phyloP scores from a whole-genome alignment of 30 jellyfish, hydroid and myxozoan species.

The Aurelia sp. region DNA sequence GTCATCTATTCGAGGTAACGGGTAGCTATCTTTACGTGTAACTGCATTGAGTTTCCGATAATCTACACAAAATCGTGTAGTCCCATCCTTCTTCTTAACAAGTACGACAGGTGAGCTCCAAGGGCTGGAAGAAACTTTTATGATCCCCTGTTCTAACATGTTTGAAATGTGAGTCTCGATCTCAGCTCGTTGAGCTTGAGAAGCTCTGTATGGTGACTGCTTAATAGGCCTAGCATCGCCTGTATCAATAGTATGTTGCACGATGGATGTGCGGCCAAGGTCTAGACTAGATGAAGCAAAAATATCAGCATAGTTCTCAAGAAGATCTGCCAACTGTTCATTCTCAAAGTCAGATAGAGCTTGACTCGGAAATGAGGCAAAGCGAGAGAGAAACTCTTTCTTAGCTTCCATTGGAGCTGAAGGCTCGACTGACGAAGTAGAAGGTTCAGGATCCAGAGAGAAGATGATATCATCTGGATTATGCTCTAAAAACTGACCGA shows the following conservation, averaged over 20 bases:
- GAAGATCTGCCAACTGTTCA: slow-evolving; percentile 6
- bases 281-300: slow-evolving; percentile 5
- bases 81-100: slow-evolving; percentile 5
- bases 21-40: not conserved
- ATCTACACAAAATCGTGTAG: slow-evolving; percentile 35
- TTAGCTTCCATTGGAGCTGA: no score
- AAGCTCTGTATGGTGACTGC: slow-evolving; percentile 34
- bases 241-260: slow-evolving; percentile 35
- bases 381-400: not conserved
- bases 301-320: not conserved
- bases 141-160: no score
- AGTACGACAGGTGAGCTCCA: slow-evolving; percentile 77
- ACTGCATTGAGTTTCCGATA: slow-evolving; percentile 50
- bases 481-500: no score
- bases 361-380: not conserved
- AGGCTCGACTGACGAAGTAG: no score
- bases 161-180: not conserved
- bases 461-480: no score
- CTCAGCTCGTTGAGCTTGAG: slow-evolving; percentile 4
- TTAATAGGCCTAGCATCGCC: slow-evolving; percentile 41
- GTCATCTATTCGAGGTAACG: not conserved
- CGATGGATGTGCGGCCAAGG: slow-evolving; percentile 15
- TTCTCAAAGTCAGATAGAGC: slow-evolving; percentile 1
- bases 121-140: slow-evolving; percentile 27
- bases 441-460: no score